These are phyloP conservation scores for Helogale parvula DNA, from an alignment of 2,113 vertebrate genomes.

Conservation along the genomic window DNA sequence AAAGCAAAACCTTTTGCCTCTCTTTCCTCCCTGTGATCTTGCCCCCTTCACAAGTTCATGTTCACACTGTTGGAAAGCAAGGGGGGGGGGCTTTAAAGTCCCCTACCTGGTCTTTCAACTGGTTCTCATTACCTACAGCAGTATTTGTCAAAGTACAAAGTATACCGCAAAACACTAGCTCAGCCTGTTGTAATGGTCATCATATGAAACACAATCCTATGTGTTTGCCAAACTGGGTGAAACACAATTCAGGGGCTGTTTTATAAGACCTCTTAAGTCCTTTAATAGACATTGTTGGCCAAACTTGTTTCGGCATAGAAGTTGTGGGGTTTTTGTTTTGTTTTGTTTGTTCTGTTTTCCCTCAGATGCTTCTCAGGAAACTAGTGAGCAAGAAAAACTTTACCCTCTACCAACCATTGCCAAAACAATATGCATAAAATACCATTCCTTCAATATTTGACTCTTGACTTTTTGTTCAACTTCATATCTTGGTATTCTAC, in stretches of 20 bases:
- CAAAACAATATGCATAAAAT: background rate
- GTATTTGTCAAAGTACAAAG: background rate
- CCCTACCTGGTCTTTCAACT: fast-evolving
- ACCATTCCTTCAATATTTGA: background rate
- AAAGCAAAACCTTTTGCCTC: background rate
- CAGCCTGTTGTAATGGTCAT: background rate
- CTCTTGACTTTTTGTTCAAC: background rate
- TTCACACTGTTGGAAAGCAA: background rate
- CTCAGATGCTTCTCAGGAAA: background rate
- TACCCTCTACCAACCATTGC: background rate
- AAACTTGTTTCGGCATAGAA: background rate
- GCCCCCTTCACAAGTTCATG: background rate
- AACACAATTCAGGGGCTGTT: background rate
- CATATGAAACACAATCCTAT: background rate
- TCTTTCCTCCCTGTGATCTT: background rate
- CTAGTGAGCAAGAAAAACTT: background rate
- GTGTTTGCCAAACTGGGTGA: background rate
- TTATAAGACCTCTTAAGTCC: background rate
- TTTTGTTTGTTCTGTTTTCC: too few relatives aligned
- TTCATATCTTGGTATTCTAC: background rate
- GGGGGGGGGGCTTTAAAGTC: background rate
- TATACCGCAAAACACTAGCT: background rate
- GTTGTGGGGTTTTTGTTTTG: background rate
- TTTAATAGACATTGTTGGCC: background rate
- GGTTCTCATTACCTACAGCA: background rate